Evolutionary conservation across 1,140 invertebrate species (phyloP), one percentile per base, ranked within the genome.

Genomic region (Heterodera schachtii): DNA sequence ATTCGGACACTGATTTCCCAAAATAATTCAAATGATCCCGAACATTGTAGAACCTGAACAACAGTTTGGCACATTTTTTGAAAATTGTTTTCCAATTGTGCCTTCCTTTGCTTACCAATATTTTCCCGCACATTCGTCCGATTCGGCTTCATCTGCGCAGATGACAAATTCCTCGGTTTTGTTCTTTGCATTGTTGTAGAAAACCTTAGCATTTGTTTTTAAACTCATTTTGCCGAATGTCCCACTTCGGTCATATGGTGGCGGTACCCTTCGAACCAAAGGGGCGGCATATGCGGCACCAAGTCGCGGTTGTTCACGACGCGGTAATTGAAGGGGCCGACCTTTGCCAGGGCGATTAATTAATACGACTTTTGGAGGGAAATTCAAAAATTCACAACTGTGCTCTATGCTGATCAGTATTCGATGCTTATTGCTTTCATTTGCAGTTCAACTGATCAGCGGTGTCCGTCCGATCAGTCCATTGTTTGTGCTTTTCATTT

Each of bases 261-360:
- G 16, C 75, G 80, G 66, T 87, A 86, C 13, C 79, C 81, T 57
- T 83, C 69, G 46, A 83, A 83, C 19, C 79, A 73, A 19, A 73
- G 47, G 19, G 85, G 83, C 44, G 86, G 86, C 11, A 85, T 46
- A 46, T 86, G 86, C 16, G 82, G 80, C 69, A 86, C 83, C 16
- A 80, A 47, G 78, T 86, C 85, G 19, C 81, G 71, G 21, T 77
- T 43, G 73, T 86, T 84, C 3, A 82, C 82, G 3, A 86, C 83
- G 46, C 86, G 86, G 71, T 82, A 86, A 19, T 73, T 81, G 60
- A 46, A 75, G 71, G 66, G 60, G 2, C 52, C 52, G 13, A 74
- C 11, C 73, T 75, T 44, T 49, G 31, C 31, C 31, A 31, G 31
- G 31, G 31, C 31, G 31, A 31, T 31, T 31, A 31, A 31, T 31